A percentile compares a stretch with the other conserved stretches of the same genome.
phyloP scores from a whole-genome alignment of 2,113 vertebrate genomes.

The Rhinopomastus cyanomelas region DNA sequence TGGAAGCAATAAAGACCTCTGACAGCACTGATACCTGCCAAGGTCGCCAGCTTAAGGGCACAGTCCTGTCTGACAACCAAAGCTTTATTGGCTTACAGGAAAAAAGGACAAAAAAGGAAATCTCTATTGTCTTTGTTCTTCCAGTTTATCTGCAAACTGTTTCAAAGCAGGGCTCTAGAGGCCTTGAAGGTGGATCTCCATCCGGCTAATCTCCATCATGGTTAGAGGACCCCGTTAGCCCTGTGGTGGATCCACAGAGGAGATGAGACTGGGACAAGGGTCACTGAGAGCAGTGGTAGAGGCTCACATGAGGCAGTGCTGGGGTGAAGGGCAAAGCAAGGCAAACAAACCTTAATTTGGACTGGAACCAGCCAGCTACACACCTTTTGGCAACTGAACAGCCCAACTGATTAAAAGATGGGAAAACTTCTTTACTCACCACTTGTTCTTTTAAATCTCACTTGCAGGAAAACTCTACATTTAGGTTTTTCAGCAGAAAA shows the following conservation, averaged over 20 bases:
- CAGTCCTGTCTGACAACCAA: neutral
- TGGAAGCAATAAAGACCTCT: slow-evolving; percentile 25
- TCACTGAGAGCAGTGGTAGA: neutral
- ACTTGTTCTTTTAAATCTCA: neutral
- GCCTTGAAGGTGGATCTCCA: neutral
- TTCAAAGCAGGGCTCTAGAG: neutral
- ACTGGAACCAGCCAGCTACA: neutral
- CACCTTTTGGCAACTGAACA: neutral
- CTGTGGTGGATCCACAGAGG: neutral
- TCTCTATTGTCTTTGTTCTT: no score
- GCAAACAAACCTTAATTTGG: neutral
- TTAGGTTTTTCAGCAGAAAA: neutral
- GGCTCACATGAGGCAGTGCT: accelerated
- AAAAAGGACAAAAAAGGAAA: neutral
- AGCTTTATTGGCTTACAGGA: neutral
- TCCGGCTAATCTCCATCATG: accelerated
- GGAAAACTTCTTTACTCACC: neutral
- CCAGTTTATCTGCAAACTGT: neutral
- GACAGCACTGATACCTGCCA: neutral
- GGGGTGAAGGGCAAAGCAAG: neutral
- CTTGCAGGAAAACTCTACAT: neutral
- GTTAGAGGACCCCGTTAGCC: neutral
- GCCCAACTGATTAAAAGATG: neutral
- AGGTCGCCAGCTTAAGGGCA: slow-evolving; percentile 35
- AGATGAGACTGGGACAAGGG: neutral